Evolutionary conservation across 2,797 vertebrate species (phyloP).

Genomic region (Loriculus beryllinus): DNA sequence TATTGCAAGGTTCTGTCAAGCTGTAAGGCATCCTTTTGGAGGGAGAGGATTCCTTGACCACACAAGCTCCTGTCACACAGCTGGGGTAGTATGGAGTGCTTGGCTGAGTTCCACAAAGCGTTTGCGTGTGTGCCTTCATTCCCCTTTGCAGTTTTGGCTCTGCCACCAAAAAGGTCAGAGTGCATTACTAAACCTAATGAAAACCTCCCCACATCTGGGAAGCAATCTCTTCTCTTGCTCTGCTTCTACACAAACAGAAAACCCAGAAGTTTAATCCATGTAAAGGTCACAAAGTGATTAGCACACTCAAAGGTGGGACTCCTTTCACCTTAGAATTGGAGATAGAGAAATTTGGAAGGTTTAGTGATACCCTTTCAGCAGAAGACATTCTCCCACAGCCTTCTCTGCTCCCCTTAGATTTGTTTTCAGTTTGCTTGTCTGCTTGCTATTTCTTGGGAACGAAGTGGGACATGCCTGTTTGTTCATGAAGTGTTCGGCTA

Average conservation of each 20-base stretch:
- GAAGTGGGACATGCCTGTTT: background rate
- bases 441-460: background rate
- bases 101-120: background rate
- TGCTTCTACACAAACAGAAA: background rate
- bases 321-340: background rate
- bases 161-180: background rate
- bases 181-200: background rate
- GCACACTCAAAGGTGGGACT: background rate
- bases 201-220: background rate
- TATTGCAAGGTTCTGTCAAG: background rate
- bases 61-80: background rate
- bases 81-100: background rate
- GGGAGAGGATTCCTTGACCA: background rate
- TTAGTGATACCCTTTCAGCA: background rate
- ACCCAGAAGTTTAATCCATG: background rate
- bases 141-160: background rate
- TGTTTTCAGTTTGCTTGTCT: background rate
- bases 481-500: background rate
- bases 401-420: background rate
- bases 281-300: background rate
- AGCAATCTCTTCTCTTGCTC: background rate
- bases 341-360: background rate
- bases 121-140: background rate
- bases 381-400: background rate
- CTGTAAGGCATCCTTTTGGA: background rate